Conservation (phyloP, 2,113 vertebrate species). For the Ciconia stormi region DNA sequence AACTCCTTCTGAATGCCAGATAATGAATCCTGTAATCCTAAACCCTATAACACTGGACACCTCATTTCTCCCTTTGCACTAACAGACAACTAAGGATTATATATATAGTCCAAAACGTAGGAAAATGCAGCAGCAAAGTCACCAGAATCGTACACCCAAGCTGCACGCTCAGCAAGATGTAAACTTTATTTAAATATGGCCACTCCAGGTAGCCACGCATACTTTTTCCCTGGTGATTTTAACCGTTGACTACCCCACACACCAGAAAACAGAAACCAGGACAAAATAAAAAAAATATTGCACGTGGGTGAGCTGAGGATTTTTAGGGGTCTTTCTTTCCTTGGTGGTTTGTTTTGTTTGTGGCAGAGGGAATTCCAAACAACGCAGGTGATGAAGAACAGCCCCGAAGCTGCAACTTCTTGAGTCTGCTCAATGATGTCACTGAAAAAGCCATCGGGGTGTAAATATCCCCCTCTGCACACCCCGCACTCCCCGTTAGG, state of each 20-base stretch:
- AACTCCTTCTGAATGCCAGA: neutral
- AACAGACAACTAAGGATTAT: neutral
- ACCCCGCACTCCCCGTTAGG: neutral
- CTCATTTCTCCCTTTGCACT: neutral
- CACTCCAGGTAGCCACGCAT: neutral
- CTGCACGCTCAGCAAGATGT: neutral
- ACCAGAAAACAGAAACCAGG: neutral
- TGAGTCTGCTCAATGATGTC: neutral
- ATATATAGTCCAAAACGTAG: fast-evolving
- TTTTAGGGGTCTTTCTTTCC: neutral
- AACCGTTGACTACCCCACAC: neutral
- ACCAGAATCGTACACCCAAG: neutral
- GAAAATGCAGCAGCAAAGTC: neutral
- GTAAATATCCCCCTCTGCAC: slow-evolving; percentile 2
- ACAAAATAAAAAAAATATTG: neutral
- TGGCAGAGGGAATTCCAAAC: slow-evolving; percentile 7
- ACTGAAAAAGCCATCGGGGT: neutral
- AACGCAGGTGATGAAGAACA: slow-evolving; percentile 8
- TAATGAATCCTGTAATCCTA: neutral
- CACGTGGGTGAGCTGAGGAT: neutral
- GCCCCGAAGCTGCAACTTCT: neutral
- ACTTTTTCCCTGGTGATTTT: neutral
- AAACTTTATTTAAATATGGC: too few relatives aligned
- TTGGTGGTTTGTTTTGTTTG: neutral
- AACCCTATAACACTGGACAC: neutral